Conservation (phyloP, 2,113 vertebrate species). For the Gnathonemus echidnorhynchus region DNA sequence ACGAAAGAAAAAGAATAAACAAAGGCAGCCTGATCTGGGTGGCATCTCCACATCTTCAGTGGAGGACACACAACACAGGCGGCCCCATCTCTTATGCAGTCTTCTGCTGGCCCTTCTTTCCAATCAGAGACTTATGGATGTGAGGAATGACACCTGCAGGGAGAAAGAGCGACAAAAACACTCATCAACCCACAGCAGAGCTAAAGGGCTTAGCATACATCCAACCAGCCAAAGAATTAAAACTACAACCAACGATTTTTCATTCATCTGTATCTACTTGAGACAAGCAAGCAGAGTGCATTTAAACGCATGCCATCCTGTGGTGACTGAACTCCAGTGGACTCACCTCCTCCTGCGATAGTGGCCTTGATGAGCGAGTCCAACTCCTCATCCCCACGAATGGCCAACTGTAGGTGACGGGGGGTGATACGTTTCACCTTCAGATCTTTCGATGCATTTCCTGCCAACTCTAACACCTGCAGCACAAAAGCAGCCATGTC, state of each 20-base stretch:
- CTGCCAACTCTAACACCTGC: constrained; percentile 94
- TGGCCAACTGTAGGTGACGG: constrained; percentile 92
- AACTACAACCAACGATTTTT: not conserved
- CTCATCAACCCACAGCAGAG: not conserved
- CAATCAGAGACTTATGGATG: constrained; percentile 98
- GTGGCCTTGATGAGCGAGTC: constrained; percentile 98
- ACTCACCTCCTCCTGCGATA: constrained; percentile 89
- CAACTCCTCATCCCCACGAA: constrained; percentile 93
- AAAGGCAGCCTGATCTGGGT: constrained; percentile 51
- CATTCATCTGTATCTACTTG: not conserved
- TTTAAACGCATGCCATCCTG: not conserved
- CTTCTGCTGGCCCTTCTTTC: constrained; percentile 98
- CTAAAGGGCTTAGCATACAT: not conserved
- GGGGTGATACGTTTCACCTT: constrained; percentile 98
- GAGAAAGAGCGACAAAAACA: constrained; percentile 10
- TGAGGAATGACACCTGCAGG: constrained; percentile 90
- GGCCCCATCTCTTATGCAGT: constrained; percentile 70
- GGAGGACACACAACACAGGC: constrained; percentile 48
- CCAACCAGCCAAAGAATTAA: not conserved
- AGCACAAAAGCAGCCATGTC: not conserved
- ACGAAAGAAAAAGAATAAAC: constrained; percentile 37
- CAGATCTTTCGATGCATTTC: constrained; percentile 94
- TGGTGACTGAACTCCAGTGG: not conserved
- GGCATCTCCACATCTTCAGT: constrained; percentile 54
- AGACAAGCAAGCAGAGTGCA: not conserved